Evolutionary conservation across 1,140 invertebrate genomes (phyloP).

Genomic region (Drosophila paulistorum): DNA sequence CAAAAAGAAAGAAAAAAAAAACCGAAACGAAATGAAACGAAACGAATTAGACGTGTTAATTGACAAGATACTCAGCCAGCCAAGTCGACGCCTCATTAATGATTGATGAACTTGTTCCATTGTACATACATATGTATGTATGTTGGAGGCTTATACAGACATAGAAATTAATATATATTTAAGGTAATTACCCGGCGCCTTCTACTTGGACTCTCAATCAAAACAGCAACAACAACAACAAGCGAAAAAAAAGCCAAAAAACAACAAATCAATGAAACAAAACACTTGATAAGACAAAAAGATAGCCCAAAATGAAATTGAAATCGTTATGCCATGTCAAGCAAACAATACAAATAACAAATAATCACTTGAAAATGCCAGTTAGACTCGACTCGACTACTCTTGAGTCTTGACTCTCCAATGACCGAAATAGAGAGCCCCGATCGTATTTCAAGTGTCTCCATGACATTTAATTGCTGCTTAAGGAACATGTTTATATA

Average conservation of each 20-base stretch:
- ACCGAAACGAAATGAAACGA: background rate
- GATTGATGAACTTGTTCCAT: constrained; percentile 42
- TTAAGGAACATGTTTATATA: constrained; percentile 36
- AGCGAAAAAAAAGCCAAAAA: constrained; percentile 29
- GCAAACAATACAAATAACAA: constrained; percentile 47
- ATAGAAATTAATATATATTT: background rate
- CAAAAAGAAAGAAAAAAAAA: background rate
- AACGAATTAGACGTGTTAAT: constrained; percentile 5
- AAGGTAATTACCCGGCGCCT: constrained; percentile 58
- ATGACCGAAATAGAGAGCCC: constrained; percentile 14
- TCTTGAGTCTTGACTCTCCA: constrained; percentile 38
- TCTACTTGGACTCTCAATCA: constrained; percentile 31
- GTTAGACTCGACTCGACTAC: constrained; percentile 24
- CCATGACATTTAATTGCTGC: constrained; percentile 53
- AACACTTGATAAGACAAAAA: constrained; percentile 51
- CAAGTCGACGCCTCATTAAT: constrained; percentile 36
- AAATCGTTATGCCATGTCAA: constrained; percentile 38
- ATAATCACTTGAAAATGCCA: constrained; percentile 60
- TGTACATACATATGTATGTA: background rate
- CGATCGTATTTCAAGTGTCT: constrained; percentile 50
- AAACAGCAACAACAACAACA: background rate
- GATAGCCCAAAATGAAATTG: constrained; percentile 41
- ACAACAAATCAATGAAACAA: constrained; percentile 25
- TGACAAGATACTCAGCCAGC: constrained; percentile 12
- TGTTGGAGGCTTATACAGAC: background rate